Evolutionary conservation across 2,113 vertebrate genomes (phyloP).

Genomic region (Rhea pennata): DNA sequence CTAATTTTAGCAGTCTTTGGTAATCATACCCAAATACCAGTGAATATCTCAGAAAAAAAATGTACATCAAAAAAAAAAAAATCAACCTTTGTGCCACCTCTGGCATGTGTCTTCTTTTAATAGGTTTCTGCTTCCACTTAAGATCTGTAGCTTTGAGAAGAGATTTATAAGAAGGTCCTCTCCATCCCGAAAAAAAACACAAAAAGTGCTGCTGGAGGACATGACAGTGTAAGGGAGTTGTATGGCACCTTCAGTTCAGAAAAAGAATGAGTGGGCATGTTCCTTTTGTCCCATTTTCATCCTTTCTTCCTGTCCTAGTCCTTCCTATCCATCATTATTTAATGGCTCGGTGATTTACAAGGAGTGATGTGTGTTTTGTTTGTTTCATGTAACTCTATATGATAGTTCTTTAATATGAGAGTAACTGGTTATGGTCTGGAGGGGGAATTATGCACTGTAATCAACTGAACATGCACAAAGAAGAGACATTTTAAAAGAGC

Average conservation of each 20-base stretch:
- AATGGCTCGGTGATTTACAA: background rate
- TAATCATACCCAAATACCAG: background rate
- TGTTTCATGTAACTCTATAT: background rate
- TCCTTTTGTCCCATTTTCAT: background rate
- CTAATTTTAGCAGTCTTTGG: background rate
- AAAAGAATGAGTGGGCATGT: background rate
- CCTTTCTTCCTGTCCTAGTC: background rate
- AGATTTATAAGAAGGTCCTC: background rate
- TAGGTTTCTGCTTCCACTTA: background rate
- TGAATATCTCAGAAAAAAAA: background rate
- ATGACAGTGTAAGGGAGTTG: background rate
- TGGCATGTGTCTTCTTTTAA: background rate
- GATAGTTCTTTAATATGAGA: background rate
- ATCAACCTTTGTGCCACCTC: background rate
- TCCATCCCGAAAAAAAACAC: background rate
- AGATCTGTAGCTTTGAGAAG: background rate
- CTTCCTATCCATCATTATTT: background rate
- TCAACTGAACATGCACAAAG: accelerated
- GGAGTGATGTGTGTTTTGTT: background rate
- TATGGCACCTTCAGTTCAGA: background rate
- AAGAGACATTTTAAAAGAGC: background rate
- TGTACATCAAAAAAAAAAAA: background rate
- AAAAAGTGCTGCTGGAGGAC: background rate
- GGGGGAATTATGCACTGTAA: background rate
- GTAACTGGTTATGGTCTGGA: background rate